Evolutionary conservation across 2,888 invertebrate genomes (phyloP), one percentile per base, ranked within the genome.

Genomic region (Salpingus planirostris): DNA sequence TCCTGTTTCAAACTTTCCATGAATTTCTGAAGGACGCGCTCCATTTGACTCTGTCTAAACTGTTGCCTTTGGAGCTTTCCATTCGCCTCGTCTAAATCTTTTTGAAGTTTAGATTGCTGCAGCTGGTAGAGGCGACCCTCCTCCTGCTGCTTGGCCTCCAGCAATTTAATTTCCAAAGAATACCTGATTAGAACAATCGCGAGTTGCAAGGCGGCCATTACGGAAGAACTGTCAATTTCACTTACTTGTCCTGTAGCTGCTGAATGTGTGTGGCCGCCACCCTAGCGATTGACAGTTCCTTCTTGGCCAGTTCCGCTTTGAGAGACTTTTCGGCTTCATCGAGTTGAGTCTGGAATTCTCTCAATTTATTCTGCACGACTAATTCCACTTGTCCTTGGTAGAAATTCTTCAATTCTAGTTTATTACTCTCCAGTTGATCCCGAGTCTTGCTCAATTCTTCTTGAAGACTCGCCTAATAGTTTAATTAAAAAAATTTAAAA

Each of bases 361-460:
- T 75, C 35, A 87, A 65, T 55, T 88, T 88, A 31, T 72, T 72
- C 34, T 78, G 67, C 11, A 88, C 86, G 0, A 86, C 80, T 27
- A 77, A 73, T 49, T 88, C 87, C 7, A 88, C 68, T 63, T 88
- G 87, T 43, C 78, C 77, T 62, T 88, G 88, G 54, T 87, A 88
- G 55, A 82, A 79, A 21, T 73, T 69, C 47, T 81, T 78, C 10
- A 87, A 62, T 38, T 85, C 80, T 7, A 68, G 61, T 53, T 80
- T 79, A 43, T 78, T 78, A 1, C 71, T 62, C 34, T 81, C 80
- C 25, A 75, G 55, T 25, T 74, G 70, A 21, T 71, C 70, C 24
- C 66, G 67, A 2, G 68, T 56, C 35, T 53, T 54, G 15, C 45
- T 45, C n/a, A 64, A 29, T 34, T 62, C 59, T n/a, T 55, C 66